Evolutionary conservation across 2,888 invertebrate species (phyloP), one percentile per base, ranked within the genome.

Genomic region (Coleophora deauratella): DNA sequence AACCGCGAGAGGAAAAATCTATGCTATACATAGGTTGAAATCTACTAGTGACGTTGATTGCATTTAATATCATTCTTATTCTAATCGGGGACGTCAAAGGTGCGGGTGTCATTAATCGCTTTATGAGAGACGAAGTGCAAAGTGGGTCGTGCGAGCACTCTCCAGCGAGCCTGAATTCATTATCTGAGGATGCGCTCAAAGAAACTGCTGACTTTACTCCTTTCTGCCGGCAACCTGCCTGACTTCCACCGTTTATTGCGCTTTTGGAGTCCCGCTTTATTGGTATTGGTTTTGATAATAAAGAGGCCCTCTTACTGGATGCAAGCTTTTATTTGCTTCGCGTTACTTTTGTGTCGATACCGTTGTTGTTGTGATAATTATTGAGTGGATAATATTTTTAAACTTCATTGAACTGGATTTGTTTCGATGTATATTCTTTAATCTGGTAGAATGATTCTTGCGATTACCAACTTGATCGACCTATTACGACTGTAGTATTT

Each of bases 151-250:
- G 72, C 66, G 65, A 74, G 76, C 59, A 73, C 66, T 41, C 48
- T 38, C 49, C 52, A 68, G 57, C 60, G 59, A 51, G 68, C 65
- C 72, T 72, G 79, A 80, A 80, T 80, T 79, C 78, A 80, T 80
- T 79, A 79, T 78, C 66, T 61, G 65, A 71, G 62, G 72, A 72
- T 72, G 76, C 70, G 72, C 72, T 79, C 76, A 80, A 81, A 80
- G 78, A 78, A 79, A 78, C 66, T 76, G 80, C 81, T 79, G 79
- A 80, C 72, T 72, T 67, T 61, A 21, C 21, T 21, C 21, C 59
- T 62, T 55, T 59, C 53, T 57, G 52, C 62, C 61, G 60, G 59
- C 60, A 62, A 62, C 56, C 61, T 65, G 59, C 56, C 61, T 65
- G 59, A 62, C 55, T 66, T 69, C 63, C 62, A 62, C 64, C 64